Conservation (phyloP, 2,113 vertebrate genomes). For the Carlito syrichta region DNA sequence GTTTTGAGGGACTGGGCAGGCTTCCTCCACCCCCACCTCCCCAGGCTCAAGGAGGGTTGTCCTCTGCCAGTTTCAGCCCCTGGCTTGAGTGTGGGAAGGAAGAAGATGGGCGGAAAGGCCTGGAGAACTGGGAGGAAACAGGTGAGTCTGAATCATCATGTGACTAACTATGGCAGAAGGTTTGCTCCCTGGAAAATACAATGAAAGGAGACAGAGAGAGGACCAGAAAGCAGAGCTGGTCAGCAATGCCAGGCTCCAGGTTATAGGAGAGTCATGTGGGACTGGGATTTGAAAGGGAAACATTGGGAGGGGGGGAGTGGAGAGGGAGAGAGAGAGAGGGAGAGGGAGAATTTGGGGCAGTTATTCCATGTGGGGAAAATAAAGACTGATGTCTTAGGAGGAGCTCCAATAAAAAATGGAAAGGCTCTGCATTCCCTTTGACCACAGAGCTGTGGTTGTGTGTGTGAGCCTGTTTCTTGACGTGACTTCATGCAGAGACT, state of each 20-base stretch:
- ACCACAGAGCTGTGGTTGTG: fast-evolving
- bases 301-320: fast-evolving
- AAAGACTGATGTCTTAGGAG: neutral
- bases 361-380: neutral
- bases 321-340: too few species aligned
- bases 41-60: too few species aligned
- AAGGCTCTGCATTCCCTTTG: fast-evolving
- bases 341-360: too few species aligned
- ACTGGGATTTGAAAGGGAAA: neutral
- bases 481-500: neutral
- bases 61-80: too few species aligned
- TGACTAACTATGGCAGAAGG: neutral
- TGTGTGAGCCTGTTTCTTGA: fast-evolving
- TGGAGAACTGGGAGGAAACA: neutral
- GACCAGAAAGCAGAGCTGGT: fast-evolving
- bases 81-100: fast-evolving
- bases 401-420: too few species aligned
- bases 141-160: fast-evolving
- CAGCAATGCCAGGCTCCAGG: fast-evolving
- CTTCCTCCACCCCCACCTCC: too few species aligned
- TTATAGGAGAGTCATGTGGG: too few species aligned
- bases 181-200: too few species aligned
- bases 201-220: neutral
- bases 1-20: neutral
- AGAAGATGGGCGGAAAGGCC: neutral